Conservation (phyloP, 2,797 vertebrate species). For the Adrianichthys oophorus region DNA sequence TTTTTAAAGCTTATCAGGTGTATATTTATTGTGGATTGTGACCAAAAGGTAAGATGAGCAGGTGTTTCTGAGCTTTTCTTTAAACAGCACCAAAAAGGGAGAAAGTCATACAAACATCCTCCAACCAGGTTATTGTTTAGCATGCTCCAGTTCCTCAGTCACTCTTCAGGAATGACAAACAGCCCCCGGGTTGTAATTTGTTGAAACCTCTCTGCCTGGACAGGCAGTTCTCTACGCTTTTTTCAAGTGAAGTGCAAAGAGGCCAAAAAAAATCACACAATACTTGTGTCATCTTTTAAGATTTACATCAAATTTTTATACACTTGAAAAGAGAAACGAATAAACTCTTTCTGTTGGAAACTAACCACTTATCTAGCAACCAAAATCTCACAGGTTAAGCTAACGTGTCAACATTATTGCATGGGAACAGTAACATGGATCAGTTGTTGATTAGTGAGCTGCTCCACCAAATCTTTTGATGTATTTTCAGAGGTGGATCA, state of each 20-base stretch:
- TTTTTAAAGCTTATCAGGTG: not conserved
- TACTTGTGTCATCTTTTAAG: too few species aligned
- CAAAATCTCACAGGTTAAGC: too few species aligned
- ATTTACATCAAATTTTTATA: too few species aligned
- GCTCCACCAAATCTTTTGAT: too few species aligned
- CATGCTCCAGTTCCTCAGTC: conserved; percentile 10
- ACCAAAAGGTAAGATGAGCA: not conserved
- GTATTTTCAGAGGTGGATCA: too few species aligned
- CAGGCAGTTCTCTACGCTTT: conserved; percentile 35
- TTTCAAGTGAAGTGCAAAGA: conserved; percentile 20
- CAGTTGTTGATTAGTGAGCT: too few species aligned
- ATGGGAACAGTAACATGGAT: too few species aligned
- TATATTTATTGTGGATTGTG: not conserved
- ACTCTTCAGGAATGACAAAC: conserved; percentile 11
- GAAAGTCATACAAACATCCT: not conserved
- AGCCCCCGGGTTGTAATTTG: conserved; percentile 22
- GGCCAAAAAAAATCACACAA: not conserved
- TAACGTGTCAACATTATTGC: too few species aligned
- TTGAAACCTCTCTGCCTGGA: conserved; percentile 36
- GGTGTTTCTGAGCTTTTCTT: not conserved
- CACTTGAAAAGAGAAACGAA: too few species aligned
- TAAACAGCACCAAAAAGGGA: not conserved
- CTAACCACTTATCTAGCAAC: too few species aligned
- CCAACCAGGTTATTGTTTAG: conserved; percentile 5
- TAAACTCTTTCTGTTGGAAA: too few species aligned